Evolutionary conservation across 1,140 invertebrate genomes (phyloP), one percentile per base, ranked within the genome.

Genomic region (Rhopalosiphum padi): DNA sequence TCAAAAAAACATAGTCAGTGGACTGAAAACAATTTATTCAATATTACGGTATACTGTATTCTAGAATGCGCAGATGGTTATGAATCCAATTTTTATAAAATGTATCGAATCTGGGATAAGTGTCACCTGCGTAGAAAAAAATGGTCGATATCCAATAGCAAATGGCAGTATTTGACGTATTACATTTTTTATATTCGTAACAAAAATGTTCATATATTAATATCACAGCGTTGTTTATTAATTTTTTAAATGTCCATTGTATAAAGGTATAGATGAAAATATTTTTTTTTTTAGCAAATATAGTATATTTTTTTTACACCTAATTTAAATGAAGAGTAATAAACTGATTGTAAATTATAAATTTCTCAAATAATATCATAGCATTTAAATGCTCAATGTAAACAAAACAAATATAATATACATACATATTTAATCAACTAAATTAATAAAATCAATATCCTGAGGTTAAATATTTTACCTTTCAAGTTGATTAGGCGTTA

Each of bases 1-100:
- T 23, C 68, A 68, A 43, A 90, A 41, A 91, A 18, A 21, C 4
- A 46, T 51, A 48, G 60, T 37, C 68, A 35, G 25, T 51, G 60
- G 46, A 83, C 43, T 4, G n/a, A 35, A 51, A 82, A 92, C 21
- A 83, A 87, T 87, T 48, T 77, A 91, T 77, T 18, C 41, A 43
- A 82, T 91, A 35, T 43, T 91, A 82, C 48, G 8, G 89, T 41
- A 35, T 6, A 91, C 43, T 22, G n/a, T 91, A 82, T 82, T 82
- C 46, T n/a, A 23, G 35, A 83, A 51, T 22, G 35, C 18, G 37
- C 91, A 83, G 91, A 92, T 83, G 91, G 91, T 85, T 92, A 85
- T 83, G 77, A 92, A 91, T 92, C 68, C 68, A 92, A 92, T 92
- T 83, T 83, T 92, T 53, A 82, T 85, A 41, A 83, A 92, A 83